Conservation (phyloP, 2,888 invertebrate species). For the Andricus quercusramuli region DNA sequence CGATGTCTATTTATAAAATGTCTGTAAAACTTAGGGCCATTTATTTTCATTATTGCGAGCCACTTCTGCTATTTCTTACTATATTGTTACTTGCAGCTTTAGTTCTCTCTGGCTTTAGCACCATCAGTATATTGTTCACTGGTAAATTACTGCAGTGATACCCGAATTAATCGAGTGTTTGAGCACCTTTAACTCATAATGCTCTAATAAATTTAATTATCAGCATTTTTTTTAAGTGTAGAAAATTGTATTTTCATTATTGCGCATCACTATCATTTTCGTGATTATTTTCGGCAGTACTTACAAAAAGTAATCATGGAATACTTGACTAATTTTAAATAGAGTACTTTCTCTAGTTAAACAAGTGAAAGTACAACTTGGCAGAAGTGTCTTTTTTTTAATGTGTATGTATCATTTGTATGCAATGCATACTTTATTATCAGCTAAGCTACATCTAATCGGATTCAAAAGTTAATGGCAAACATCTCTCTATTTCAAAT, state of each 20-base stretch:
- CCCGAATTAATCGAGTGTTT: neutral
- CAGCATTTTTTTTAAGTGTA: neutral
- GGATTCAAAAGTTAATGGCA: neutral
- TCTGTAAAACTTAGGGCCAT: slow-evolving; percentile 15
- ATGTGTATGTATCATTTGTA: neutral
- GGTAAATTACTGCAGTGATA: slow-evolving; percentile 42
- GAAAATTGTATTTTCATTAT: neutral
- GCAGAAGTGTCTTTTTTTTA: neutral
- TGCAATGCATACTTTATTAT: neutral
- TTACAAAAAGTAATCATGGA: neutral
- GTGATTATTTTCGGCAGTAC: neutral
- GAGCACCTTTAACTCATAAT: neutral
- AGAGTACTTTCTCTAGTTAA: neutral
- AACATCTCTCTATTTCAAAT: neutral
- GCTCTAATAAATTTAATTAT: neutral
- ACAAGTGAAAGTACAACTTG: neutral
- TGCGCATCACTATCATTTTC: neutral
- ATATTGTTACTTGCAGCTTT: slow-evolving; percentile 59
- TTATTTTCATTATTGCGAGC: neutral
- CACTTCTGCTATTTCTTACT: slow-evolving; percentile 53
- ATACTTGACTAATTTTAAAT: neutral
- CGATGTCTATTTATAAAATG: slow-evolving; percentile 34
- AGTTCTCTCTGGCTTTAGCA: slow-evolving; percentile 58
- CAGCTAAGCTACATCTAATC: neutral
- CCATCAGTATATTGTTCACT: slow-evolving; percentile 62